These are phyloP conservation scores for Tinea pellionella DNA, from an alignment of 2,888 invertebrate species.

Conservation along the genomic window DNA sequence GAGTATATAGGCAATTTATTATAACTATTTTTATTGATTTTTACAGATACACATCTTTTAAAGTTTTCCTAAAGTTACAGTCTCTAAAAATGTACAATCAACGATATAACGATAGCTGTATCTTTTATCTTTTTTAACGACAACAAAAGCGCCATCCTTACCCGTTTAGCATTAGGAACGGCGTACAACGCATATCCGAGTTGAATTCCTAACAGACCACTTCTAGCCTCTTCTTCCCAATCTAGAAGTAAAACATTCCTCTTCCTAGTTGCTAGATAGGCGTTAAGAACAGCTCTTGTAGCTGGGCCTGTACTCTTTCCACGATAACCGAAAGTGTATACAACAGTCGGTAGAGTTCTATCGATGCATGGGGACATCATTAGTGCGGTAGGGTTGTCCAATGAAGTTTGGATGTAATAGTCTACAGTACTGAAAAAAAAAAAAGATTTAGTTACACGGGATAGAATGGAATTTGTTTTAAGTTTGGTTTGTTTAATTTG, in stretches of 20 bases:
- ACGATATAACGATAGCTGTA: too few relatives aligned
- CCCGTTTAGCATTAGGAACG: slow-evolving; percentile 50
- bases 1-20: too few relatives aligned
- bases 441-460: neutral
- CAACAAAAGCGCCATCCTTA: too few relatives aligned
- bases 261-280: slow-evolving; percentile 45
- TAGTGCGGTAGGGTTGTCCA: slow-evolving; percentile 29
- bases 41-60: too few relatives aligned
- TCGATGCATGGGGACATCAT: slow-evolving; percentile 38
- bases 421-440: slow-evolving; percentile 21
- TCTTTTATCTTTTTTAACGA: too few relatives aligned
- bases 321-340: slow-evolving; percentile 57
- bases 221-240: slow-evolving; percentile 54
- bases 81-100: too few relatives aligned
- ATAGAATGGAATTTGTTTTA: neutral
- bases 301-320: slow-evolving; percentile 44
- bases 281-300: slow-evolving; percentile 42
- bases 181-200: slow-evolving; percentile 46
- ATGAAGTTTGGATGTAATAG: slow-evolving; percentile 30
- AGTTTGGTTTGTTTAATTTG: too few relatives aligned
- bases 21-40: too few relatives aligned
- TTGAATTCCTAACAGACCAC: slow-evolving; percentile 40
- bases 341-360: slow-evolving; percentile 34
- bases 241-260: slow-evolving; percentile 52
- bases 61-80: too few relatives aligned